Percentiles rank a stretch among this genome's conserved stretches.
Evolutionary conservation across 2,113 vertebrate genomes (phyloP).

Genomic region (Microtus montanus): DNA sequence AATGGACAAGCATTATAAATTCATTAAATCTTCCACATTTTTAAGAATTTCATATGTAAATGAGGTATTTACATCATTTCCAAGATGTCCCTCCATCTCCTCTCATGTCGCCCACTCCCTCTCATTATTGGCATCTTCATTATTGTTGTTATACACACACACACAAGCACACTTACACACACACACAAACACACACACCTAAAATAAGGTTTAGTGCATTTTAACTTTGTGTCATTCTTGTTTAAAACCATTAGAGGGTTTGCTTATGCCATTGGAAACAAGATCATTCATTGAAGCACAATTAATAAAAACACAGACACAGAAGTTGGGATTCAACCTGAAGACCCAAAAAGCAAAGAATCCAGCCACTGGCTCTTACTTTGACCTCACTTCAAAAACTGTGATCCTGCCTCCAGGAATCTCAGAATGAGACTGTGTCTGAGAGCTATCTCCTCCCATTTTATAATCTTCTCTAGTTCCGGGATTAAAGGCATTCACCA

Average conservation of each 20-base stretch:
- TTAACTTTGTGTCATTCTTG: background rate
- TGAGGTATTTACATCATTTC: background rate
- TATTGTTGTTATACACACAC: background rate
- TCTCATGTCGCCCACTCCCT: background rate
- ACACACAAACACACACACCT: accelerated
- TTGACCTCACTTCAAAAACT: too few relatives aligned
- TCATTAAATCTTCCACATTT: too few relatives aligned
- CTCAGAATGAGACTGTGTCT: too few relatives aligned
- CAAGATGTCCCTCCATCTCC: too few relatives aligned
- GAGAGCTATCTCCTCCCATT: too few relatives aligned
- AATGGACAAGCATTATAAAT: background rate
- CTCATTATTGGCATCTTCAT: background rate
- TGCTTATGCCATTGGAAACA: background rate
- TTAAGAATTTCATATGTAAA: background rate
- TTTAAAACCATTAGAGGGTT: background rate
- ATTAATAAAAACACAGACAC: too few relatives aligned
- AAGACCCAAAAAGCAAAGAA: too few relatives aligned
- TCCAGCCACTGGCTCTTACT: too few relatives aligned
- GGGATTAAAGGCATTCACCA: too few relatives aligned
- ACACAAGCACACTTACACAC: background rate
- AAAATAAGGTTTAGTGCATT: background rate
- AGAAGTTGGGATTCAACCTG: too few relatives aligned
- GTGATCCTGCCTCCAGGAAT: too few relatives aligned
- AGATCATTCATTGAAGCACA: background rate
- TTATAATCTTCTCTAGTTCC: too few relatives aligned